A percentile compares a stretch with the other conserved stretches of the same genome.
phyloP scores from a whole-genome alignment of 2,113 vertebrate genomes.

The Grus americana region DNA sequence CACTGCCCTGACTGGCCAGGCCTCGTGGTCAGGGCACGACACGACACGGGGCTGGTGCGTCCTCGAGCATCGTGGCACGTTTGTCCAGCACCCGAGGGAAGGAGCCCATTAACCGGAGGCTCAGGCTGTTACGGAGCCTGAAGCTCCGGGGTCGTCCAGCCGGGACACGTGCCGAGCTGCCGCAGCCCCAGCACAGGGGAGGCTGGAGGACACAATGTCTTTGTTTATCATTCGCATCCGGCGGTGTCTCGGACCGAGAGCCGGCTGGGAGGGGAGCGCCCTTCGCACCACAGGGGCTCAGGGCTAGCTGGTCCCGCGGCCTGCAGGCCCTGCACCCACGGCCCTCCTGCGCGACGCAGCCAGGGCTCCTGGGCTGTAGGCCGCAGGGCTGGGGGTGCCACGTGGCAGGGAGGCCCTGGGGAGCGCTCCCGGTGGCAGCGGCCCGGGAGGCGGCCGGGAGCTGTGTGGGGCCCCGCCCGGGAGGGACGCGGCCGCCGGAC shows the following conservation, averaged over 20 bases:
- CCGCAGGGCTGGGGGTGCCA: too few relatives aligned
- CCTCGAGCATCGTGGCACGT: not conserved
- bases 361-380: too few relatives aligned
- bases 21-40: not conserved
- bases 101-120: rapidly evolving
- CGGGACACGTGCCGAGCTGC: not conserved
- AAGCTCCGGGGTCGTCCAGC: not conserved
- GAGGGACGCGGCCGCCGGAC: not conserved
- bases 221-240: rapidly evolving
- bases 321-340: not conserved
- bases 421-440: too few relatives aligned
- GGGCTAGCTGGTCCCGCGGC: too few relatives aligned
- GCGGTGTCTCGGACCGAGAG: rapidly evolving
- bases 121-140: rapidly evolving
- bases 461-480: too few relatives aligned
- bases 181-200: not conserved
- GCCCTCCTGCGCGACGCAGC: not conserved
- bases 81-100: not conserved
- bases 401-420: not conserved
- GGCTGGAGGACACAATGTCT: not conserved
- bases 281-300: not conserved
- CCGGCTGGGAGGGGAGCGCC: not conserved
- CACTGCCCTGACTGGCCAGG: not conserved
- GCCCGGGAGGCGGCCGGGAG: not conserved
- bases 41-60: rapidly evolving